These are phyloP conservation scores for Neocrepidodera transversa DNA, from an alignment of 2,888 invertebrate genomes.

Conservation along the genomic window DNA sequence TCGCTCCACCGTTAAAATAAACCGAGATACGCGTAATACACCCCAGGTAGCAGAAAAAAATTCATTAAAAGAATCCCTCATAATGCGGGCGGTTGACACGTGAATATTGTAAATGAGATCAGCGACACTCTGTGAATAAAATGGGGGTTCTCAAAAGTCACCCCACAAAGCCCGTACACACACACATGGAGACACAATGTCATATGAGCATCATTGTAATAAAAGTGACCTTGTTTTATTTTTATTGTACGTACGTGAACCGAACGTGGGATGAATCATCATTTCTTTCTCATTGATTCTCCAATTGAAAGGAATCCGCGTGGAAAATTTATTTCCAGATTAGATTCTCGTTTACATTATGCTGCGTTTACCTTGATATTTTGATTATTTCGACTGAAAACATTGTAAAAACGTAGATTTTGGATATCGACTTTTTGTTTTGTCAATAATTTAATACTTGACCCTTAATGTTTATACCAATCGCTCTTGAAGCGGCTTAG, in stretches of 20 bases:
- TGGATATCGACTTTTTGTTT: too few species aligned
- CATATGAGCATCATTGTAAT: constrained; percentile 35
- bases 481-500: too few species aligned
- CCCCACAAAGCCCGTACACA: constrained; percentile 40
- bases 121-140: constrained; percentile 18
- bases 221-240: constrained; percentile 52
- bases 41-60: constrained; percentile 35
- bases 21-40: not conserved
- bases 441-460: too few species aligned
- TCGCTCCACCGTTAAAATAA: not conserved
- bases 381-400: too few species aligned
- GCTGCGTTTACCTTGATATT: not conserved
- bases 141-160: constrained; percentile 38
- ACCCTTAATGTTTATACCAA: too few species aligned
- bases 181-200: constrained; percentile 19
- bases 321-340: constrained; percentile 27
- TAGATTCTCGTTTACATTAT: constrained; percentile 39
- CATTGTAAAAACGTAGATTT: too few species aligned
- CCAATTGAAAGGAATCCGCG: constrained; percentile 20
- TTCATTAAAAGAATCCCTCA: constrained; percentile 31
- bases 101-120: constrained; percentile 21
- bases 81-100: constrained; percentile 34
- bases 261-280: constrained; percentile 46
- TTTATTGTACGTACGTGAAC: constrained; percentile 39
- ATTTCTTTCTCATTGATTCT: constrained; percentile 40